phyloP scores from a whole-genome alignment of 2,797 vertebrate species.

The Potorous gilbertii region DNA sequence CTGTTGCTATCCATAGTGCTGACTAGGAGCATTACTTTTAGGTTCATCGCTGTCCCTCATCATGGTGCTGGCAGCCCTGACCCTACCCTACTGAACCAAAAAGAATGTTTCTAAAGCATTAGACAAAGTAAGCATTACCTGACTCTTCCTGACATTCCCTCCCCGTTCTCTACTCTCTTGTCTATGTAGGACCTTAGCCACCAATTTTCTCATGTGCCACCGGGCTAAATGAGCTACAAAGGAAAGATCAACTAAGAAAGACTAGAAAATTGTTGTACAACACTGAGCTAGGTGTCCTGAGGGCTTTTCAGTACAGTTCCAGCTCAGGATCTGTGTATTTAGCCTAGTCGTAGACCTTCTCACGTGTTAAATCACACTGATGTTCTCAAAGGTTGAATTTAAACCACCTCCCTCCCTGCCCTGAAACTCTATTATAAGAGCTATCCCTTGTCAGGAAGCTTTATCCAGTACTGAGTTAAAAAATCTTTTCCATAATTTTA shows the following conservation, averaged over 20 bases:
- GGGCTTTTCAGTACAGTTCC: neutral
- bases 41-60: neutral
- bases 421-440: conserved; percentile 50
- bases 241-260: neutral
- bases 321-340: conserved; percentile 21
- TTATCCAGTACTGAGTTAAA: conserved; percentile 44
- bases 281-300: neutral
- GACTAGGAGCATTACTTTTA: neutral
- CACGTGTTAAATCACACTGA: neutral
- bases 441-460: conserved; percentile 49
- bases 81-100: neutral
- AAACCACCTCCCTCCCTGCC: conserved; percentile 28
- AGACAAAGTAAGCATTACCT: neutral
- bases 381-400: conserved; percentile 33
- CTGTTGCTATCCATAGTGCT: neutral
- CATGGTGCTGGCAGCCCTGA: neutral
- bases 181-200: neutral
- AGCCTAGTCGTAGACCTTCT: conserved; percentile 9
- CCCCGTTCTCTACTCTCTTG: neutral
- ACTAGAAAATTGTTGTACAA: neutral
- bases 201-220: neutral
- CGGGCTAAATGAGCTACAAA: conserved; percentile 7
- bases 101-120: neutral
- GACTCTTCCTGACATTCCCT: neutral
- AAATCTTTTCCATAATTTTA: conserved; percentile 50